These are phyloP conservation scores for Caenorhabditis plicata DNA, from an alignment of 2,888 invertebrate species.

Conservation along the genomic window DNA sequence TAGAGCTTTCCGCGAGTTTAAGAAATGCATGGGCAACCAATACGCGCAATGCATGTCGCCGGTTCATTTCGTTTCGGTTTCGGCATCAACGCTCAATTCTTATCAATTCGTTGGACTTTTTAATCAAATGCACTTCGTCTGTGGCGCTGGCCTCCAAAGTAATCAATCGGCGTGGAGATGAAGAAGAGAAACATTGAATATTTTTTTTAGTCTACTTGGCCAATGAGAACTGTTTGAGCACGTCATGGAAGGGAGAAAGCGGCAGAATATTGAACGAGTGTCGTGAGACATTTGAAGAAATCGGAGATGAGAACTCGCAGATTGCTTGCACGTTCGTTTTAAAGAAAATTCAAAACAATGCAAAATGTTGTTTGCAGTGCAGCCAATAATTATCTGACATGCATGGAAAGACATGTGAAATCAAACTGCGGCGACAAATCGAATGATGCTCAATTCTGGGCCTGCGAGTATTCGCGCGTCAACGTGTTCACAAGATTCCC, in stretches of 20 bases:
- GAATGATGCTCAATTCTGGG: conserved; percentile 48
- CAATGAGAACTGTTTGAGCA: conserved; percentile 39
- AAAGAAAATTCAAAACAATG: not conserved
- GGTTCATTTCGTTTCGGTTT: conserved; percentile 30
- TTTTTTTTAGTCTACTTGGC: conserved; percentile 40
- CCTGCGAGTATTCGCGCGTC: conserved; percentile 51
- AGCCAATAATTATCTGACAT: conserved; percentile 39
- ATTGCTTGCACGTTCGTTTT: conserved; percentile 37
- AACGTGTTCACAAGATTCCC: conserved; percentile 51
- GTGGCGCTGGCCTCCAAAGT: conserved; percentile 56
- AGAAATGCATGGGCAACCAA: conserved; percentile 37
- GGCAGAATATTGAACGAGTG: conserved; percentile 34
- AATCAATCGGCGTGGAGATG: conserved; percentile 1
- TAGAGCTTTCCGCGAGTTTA: conserved; percentile 53
- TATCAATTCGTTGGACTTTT: conserved; percentile 50
- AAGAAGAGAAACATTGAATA: conserved; percentile 14
- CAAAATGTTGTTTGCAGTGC: conserved; percentile 15
- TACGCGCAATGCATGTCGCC: conserved; percentile 44
- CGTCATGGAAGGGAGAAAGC: conserved; percentile 32
- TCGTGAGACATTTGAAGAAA: conserved; percentile 31
- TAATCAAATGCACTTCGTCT: conserved; percentile 54
- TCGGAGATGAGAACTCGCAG: conserved; percentile 18
- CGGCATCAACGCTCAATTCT: conserved; percentile 28
- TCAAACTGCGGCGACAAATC: conserved; percentile 32
- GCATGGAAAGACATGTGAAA: conserved; percentile 42